Base-by-base conservation (phyloP, 2,888 invertebrate species). In the Poecilus cupreus region DNA sequence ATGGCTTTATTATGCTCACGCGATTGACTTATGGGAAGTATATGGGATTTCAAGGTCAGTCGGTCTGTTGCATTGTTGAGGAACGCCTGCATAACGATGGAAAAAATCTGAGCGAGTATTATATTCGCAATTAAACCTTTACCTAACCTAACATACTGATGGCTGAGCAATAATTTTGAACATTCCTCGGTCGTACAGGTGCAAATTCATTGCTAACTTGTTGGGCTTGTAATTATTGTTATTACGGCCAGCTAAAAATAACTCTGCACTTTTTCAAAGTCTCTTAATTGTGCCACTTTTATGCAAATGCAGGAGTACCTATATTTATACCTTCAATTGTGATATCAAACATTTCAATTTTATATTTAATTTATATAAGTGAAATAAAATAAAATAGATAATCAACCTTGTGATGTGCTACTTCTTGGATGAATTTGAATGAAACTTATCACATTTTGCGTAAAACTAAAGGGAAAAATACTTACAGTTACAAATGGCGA, bases 11-110 rank as follows among this genome's bases (percentile, higher is more conserved):
- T 68, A 68, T 68, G 76, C 76, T 51, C 72, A 49, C 72, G 49
- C 72, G 37, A 72, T 72, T 72, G 72, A 49, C 72, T 70, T 70
- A 49, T 72, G 72, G 24, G 72, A 46, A 46, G 49, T 76, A 76
- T 76, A 76, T 76, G 51, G 76, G 16, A 16, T 76, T 57, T 76
- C 76, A 76, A 76, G 76, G 76, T 76, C 76, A 76, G 32, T 26
- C 49, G 8, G 70, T 70, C 22, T 68, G n/a, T 2, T 37, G 70
- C 22, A 20, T 22, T 49, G 72, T 24, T 49, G 24, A 22, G 39
- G 22, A 72, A 49, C 72, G 72, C 72, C 72, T 72, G 43, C 72
- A 46, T 72, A 49, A 46, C 24, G 20, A 13, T 43, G 22, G 72
- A 24, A 72, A 72, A 72, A 72, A 68, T 68, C 72, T 22, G 6